A percentile compares a stretch with the other conserved stretches of the same genome.
Evolutionary conservation across 2,888 invertebrate genomes (phyloP).

Genomic region (Mystacides longicornis): DNA sequence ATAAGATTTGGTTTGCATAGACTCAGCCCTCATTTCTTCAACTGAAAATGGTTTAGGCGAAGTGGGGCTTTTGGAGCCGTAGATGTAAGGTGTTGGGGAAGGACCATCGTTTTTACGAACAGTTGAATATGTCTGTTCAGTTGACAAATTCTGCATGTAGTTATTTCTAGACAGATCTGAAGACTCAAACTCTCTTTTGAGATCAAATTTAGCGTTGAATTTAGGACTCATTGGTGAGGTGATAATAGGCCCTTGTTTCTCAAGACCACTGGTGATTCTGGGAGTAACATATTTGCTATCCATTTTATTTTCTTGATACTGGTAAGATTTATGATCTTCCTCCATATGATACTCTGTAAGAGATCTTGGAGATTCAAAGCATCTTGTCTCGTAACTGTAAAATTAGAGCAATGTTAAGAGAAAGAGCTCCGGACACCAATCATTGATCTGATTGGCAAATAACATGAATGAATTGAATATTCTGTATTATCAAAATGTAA

Average conservation of each 20-base stretch:
- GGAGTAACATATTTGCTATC: constrained; percentile 28
- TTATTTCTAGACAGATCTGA: constrained; percentile 27
- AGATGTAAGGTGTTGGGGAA: constrained; percentile 18
- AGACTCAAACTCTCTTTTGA: constrained; percentile 38
- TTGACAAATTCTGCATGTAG: constrained; percentile 23
- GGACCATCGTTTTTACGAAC: constrained; percentile 11
- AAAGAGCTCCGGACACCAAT: too few relatives aligned
- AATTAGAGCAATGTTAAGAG: constrained; percentile 21
- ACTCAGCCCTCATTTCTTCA: constrained; percentile 16
- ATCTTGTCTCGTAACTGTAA: constrained; percentile 48
- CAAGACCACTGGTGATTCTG: constrained; percentile 26
- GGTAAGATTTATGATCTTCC: constrained; percentile 37
- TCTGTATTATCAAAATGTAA: too few relatives aligned
- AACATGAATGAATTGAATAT: too few relatives aligned
- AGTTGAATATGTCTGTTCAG: constrained; percentile 17
- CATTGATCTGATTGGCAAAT: too few relatives aligned
- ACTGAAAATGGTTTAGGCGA: constrained; percentile 22
- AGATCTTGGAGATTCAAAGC: constrained; percentile 46
- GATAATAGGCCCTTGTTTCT: constrained; percentile 31
- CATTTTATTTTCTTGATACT: constrained; percentile 30
- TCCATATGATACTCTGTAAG: constrained; percentile 34
- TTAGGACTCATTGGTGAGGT: constrained; percentile 41
- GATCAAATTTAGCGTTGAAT: constrained; percentile 43
- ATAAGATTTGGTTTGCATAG: constrained; percentile 8
- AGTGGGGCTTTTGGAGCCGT: constrained; percentile 21